These are phyloP conservation scores for Phenganax marumi DNA, from an alignment of 92 coral and sea anemone genomes.

Conservation along the genomic window DNA sequence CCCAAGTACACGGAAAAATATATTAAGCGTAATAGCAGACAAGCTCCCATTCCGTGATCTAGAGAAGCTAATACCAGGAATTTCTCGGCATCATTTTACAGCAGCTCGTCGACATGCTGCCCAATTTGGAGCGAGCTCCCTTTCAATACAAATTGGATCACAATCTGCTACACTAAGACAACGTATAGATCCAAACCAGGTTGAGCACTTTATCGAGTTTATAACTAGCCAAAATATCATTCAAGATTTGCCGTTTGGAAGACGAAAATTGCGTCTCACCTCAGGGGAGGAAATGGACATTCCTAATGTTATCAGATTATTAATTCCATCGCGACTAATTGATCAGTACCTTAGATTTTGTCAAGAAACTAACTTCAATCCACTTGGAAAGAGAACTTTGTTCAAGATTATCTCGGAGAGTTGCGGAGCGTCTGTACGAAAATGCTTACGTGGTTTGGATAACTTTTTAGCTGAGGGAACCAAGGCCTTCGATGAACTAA, in stretches of 20 bases:
- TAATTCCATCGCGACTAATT: conserved; percentile 51
- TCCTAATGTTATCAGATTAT: conserved; percentile 48
- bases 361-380: conserved; percentile 38
- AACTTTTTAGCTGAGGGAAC: conserved; percentile 46
- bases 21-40: conserved; percentile 48
- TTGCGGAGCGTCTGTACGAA: conserved; percentile 47
- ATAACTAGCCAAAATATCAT: conserved; percentile 46
- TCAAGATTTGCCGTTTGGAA: conserved; percentile 58
- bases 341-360: conserved; percentile 46
- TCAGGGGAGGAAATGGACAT: conserved; percentile 44
- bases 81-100: conserved; percentile 36
- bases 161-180: conserved; percentile 20
- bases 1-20: conserved; percentile 28
- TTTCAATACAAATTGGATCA: no score
- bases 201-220: conserved; percentile 56
- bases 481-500: conserved; percentile 43
- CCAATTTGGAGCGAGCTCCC: conserved; percentile 37
- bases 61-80: conserved; percentile 36
- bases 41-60: conserved; percentile 47
- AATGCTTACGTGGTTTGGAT: conserved; percentile 45
- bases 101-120: conserved; percentile 43
- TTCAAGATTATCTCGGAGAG: conserved; percentile 44
- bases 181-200: conserved; percentile 33
- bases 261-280: conserved; percentile 39
- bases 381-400: conserved; percentile 37